Conservation (phyloP, 2,888 invertebrate genomes). For the Epinotia ramella region DNA sequence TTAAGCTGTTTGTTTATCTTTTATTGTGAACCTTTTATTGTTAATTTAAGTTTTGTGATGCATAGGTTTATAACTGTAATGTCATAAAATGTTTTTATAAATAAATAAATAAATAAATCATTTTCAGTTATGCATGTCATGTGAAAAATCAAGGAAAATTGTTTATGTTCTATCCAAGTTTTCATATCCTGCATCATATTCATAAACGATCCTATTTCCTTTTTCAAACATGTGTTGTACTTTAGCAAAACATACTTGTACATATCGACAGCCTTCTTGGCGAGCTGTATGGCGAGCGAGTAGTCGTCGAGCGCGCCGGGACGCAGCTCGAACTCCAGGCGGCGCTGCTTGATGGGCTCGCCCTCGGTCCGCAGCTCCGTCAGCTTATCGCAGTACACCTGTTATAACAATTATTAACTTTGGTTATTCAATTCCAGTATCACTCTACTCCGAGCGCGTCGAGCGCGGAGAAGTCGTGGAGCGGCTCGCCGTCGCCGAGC, state of each 20-base stretch:
- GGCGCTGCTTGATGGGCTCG: constrained; percentile 94
- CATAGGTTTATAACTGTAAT: no score
- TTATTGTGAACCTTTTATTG: no score
- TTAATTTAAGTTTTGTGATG: no score
- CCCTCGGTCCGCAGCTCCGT: constrained; percentile 89
- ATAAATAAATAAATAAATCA: no score
- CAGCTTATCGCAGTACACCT: constrained; percentile 87
- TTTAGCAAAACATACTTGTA: constrained; percentile 82
- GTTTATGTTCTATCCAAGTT: no score
- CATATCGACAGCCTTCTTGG: constrained; percentile 92
- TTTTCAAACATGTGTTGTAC: not conserved
- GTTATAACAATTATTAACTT: constrained; percentile 45
- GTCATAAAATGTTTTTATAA: no score
- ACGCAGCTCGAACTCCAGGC: constrained; percentile 92
- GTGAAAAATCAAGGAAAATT: no score
- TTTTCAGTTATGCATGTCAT: no score
- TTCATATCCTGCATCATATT: no score
- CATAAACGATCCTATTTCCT: no score
- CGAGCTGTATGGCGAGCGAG: constrained; percentile 90
- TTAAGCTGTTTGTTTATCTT: no score
- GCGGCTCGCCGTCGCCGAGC: constrained; percentile 8
- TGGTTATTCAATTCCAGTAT: no score
- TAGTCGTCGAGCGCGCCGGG: constrained; percentile 93
- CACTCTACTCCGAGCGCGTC: not conserved
- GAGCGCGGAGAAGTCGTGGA: constrained; percentile 7